Base-by-base conservation (phyloP, 2,797 vertebrate species). In the Artibeus jamaicensis region DNA sequence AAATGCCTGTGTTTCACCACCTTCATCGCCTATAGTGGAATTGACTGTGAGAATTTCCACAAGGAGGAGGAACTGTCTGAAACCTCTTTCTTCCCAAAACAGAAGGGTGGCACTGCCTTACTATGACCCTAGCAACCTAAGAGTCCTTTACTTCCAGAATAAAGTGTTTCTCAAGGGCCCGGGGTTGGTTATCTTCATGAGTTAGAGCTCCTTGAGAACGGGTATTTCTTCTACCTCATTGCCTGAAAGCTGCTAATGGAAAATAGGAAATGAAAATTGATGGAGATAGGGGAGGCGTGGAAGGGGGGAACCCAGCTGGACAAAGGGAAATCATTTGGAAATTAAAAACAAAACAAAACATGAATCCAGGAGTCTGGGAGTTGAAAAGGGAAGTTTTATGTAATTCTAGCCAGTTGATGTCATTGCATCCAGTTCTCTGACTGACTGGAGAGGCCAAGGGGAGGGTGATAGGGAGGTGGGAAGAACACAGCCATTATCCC, bases 361-460 rank as follows among this genome's bases (percentile, higher is more conserved):
- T 9, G 46, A 76, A 95, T 86, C 70, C 92, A 94, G 71, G 79
- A 96, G 93, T 93, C 91, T 92, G 94, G 89, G 89, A 96, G 93
- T 65, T 91, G 79, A 95, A 84, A 97, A 95, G 71, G 97, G 94
- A 97, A 97, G 95, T 94, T 97, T 96, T 93, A 91, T 96, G 93
- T 95, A 95, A 97, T 95, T 91, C 90, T 92, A 93, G 86, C 83
- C 94, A 81, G 94, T 71, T 96, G 96, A 97, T 97, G 96, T 97
- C 88, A 97, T 94, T 42, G 50, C 21, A 92, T 16, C 48, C 87
- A 85, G 88, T 67, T 89, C 76, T 93, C 42, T 93, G 84, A 67
- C 92, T 12, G 4, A 78, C 73, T 32, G 2, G 55, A 86, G 84
- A 85, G 81, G 90, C 65, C 81, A 42, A 73, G 62, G 73, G 57